These are phyloP conservation scores for Macrochelys suwanniensis DNA, from an alignment of 2,797 vertebrate species.

Conservation along the genomic window DNA sequence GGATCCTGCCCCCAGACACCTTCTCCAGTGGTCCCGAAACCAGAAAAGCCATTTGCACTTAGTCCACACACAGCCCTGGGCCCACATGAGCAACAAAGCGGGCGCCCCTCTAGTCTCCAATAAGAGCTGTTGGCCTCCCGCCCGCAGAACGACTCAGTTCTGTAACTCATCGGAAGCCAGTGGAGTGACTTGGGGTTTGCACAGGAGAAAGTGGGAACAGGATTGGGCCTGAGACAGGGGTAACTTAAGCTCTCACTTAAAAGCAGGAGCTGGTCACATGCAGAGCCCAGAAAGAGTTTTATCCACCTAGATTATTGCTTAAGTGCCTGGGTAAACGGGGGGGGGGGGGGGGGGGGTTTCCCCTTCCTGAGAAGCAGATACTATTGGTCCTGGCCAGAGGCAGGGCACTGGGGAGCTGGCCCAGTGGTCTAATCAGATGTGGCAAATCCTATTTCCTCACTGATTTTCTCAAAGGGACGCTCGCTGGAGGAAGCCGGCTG, in stretches of 20 bases:
- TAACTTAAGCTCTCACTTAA: neutral
- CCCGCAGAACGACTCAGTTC: accelerated
- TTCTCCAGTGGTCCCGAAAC: neutral
- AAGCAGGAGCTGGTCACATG: neutral
- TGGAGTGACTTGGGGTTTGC: neutral
- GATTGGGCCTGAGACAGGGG: neutral
- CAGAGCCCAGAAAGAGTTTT: neutral
- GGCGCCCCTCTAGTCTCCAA: neutral
- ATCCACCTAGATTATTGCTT: neutral
- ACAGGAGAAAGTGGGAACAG: neutral
- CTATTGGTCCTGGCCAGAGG: neutral
- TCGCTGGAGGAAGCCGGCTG: conserved; percentile 17
- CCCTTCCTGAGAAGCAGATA: neutral
- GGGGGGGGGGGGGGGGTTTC: neutral
- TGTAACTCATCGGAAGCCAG: neutral
- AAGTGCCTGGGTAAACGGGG: accelerated
- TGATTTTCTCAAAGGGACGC: conserved; percentile 24
- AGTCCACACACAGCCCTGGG: no score
- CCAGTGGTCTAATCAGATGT: neutral
- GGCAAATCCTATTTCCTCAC: conserved; percentile 50
- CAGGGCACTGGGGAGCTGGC: neutral
- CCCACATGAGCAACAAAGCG: neutral
- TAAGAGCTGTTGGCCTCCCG: neutral
- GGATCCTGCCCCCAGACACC: no score
- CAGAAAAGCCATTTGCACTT: neutral